These are phyloP conservation scores for Melanostoma mellinum DNA, from an alignment of 2,888 invertebrate species.

Conservation along the genomic window DNA sequence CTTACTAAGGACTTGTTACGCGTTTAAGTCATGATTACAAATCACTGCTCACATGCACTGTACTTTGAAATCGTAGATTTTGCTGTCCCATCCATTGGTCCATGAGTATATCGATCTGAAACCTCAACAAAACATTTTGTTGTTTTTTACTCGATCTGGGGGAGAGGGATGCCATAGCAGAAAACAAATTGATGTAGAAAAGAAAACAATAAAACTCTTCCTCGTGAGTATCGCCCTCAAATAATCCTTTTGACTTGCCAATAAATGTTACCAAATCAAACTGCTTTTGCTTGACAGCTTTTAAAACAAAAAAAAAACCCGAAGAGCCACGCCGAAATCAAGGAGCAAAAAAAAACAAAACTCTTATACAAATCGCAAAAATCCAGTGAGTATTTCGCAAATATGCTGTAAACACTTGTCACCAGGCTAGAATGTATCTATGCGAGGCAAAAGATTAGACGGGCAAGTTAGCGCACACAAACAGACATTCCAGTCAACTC, in stretches of 20 bases:
- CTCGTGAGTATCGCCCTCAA: background rate
- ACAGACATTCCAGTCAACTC: conserved; percentile 28
- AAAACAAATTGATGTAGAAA: background rate
- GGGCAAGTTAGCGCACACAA: conserved; percentile 39
- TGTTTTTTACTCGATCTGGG: background rate
- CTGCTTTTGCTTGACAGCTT: conserved; percentile 18
- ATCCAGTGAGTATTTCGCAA: conserved; percentile 53
- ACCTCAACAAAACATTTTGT: background rate
- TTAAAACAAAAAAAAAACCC: conserved; percentile 26
- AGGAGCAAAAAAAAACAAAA: conserved; percentile 16
- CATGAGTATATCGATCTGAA: background rate
- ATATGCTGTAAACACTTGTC: conserved; percentile 69
- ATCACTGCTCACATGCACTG: too few relatives aligned
- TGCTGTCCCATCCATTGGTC: background rate
- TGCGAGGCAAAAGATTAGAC: conserved; percentile 36
- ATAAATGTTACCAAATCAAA: conserved; percentile 38
- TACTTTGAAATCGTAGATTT: too few relatives aligned
- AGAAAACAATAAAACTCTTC: conserved; percentile 11
- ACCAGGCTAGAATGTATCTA: conserved; percentile 64
- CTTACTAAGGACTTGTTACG: too few relatives aligned
- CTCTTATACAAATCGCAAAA: background rate
- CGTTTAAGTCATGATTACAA: too few relatives aligned
- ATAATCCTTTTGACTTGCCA: conserved; percentile 42
- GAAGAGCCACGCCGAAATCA: background rate
- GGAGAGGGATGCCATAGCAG: background rate